These are phyloP conservation scores for Rhinella marina DNA, from an alignment of 2,797 vertebrate genomes.

Conservation along the genomic window DNA sequence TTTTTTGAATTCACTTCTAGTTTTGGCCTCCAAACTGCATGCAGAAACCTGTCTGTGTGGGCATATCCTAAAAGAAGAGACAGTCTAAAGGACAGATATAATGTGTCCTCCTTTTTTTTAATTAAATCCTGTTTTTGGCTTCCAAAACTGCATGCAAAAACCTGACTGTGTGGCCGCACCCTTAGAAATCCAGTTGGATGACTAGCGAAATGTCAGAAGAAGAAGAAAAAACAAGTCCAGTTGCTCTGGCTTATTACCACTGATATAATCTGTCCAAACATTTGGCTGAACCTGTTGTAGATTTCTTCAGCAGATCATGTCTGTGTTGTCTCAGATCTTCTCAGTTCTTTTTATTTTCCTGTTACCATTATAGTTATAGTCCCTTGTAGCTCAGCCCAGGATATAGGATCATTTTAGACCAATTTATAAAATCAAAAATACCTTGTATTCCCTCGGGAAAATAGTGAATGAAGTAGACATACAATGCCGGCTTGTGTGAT, in stretches of 20 bases:
- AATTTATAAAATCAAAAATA: slow-evolving; percentile 2
- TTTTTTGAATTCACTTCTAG: no score
- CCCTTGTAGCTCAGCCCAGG: background rate
- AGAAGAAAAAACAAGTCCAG: no score
- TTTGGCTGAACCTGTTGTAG: background rate
- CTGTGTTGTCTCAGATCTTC: background rate
- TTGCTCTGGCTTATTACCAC: background rate
- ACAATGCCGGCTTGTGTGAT: slow-evolving; percentile 37
- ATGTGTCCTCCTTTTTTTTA: no score
- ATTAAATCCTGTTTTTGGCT: no score
- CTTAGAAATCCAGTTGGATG: no score
- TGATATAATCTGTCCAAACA: background rate
- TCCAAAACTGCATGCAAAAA: no score
- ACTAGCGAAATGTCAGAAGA: no score
- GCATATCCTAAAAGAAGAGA: no score
- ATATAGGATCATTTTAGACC: background rate
- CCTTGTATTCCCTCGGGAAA: slow-evolving; percentile 14
- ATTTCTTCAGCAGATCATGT: background rate
- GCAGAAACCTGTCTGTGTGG: no score
- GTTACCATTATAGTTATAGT: background rate
- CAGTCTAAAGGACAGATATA: no score
- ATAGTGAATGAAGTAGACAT: slow-evolving; percentile 5
- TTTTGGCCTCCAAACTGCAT: no score
- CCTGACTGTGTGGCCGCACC: no score
- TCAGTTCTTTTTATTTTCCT: background rate